These are phyloP conservation scores for Sphinx pinastri DNA, from an alignment of 2,888 invertebrate species.

Conservation along the genomic window DNA sequence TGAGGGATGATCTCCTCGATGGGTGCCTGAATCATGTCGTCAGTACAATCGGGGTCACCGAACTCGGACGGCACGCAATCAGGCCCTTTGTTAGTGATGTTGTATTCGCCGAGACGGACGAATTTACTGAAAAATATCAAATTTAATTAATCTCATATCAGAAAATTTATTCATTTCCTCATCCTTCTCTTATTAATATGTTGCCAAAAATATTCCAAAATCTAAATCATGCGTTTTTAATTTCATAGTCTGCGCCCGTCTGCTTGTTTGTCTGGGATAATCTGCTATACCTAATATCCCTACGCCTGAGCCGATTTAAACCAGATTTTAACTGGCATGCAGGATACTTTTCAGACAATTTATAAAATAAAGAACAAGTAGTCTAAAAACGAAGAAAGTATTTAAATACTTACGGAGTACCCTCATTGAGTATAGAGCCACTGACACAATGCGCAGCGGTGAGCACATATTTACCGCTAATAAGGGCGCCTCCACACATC, in stretches of 20 bases:
- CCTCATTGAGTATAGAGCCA: constrained; percentile 60
- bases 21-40: constrained; percentile 59
- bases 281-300: no score
- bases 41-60: constrained; percentile 66
- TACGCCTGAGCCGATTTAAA: background rate
- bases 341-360: no score
- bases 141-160: no score
- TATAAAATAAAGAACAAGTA: background rate
- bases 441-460: constrained; percentile 83
- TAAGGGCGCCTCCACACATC: constrained; percentile 78
- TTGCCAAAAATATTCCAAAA: no score
- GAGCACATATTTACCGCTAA: constrained; percentile 77
- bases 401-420: constrained; percentile 66
- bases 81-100: constrained; percentile 55
- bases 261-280: no score
- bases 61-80: constrained; percentile 66
- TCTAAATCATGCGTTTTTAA: no score
- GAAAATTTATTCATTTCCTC: no score
- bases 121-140: constrained; percentile 37
- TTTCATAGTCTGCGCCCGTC: no score
- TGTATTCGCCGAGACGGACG: constrained; percentile 76
- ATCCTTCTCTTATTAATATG: no score
- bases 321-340: background rate
- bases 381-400: background rate
- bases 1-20: constrained; percentile 72